A percentile compares a stretch with the other conserved stretches of the same genome.
Conservation (phyloP, 2,113 vertebrate species). For the Balaenoptera acutorostrata region DNA sequence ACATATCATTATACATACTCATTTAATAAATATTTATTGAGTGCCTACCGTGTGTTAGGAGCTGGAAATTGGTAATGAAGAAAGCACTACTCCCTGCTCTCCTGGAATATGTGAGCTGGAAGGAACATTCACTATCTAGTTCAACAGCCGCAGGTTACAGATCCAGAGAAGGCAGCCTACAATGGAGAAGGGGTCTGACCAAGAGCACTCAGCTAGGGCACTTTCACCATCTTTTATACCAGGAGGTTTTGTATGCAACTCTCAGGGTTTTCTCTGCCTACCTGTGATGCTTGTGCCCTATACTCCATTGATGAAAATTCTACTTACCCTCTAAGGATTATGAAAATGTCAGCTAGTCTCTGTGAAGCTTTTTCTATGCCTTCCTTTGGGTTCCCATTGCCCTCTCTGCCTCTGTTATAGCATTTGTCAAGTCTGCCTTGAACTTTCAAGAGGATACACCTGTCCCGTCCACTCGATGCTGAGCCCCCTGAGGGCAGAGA, state of each 20-base stretch:
- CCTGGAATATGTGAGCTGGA: background rate
- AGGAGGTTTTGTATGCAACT: rapidly evolving
- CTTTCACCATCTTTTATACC: background rate
- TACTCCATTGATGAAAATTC: background rate
- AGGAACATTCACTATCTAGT: background rate
- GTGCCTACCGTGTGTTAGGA: conserved; percentile 18
- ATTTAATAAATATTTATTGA: conserved; percentile 63
- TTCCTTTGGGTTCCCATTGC: background rate
- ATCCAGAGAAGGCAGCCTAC: background rate
- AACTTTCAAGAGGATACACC: background rate
- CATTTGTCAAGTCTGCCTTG: background rate
- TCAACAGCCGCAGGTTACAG: background rate
- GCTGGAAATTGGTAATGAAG: conserved; percentile 15
- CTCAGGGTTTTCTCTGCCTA: background rate
- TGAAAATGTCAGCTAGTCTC: background rate
- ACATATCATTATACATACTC: conserved; percentile 32
- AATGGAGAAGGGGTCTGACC: background rate
- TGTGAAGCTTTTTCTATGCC: background rate
- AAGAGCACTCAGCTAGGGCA: rapidly evolving
- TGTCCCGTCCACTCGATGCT: background rate
- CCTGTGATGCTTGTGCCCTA: background rate
- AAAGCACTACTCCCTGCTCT: background rate
- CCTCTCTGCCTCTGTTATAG: rapidly evolving
- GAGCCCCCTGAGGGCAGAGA: background rate
- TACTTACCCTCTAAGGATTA: background rate